Conservation (phyloP, 2,797 vertebrate genomes). For the Chelonia mydas region DNA sequence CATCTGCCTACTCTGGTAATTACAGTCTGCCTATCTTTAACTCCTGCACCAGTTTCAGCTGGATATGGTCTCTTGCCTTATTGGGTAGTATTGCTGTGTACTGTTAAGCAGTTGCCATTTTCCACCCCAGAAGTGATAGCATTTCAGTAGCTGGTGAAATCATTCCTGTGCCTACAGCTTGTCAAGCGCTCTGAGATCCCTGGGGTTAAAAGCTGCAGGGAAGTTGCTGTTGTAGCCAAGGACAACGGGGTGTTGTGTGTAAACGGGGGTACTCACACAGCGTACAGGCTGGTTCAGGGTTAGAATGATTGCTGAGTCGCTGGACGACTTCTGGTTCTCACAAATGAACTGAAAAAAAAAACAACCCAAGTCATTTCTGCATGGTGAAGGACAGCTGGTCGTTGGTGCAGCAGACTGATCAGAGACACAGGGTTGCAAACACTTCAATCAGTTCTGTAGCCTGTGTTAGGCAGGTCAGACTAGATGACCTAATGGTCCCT, state of each 20-base stretch:
- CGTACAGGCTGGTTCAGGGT: conserved; percentile 35
- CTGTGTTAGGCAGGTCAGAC: neutral
- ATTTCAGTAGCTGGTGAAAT: neutral
- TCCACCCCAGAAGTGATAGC: neutral
- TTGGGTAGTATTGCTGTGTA: too few species aligned
- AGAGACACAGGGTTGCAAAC: neutral
- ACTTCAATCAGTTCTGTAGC: neutral
- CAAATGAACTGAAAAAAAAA: conserved; percentile 60
- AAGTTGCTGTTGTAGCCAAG: neutral
- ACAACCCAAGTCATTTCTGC: neutral
- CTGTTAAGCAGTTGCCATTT: neutral
- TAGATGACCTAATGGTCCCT: neutral
- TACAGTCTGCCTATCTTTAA: neutral
- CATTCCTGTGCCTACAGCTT: neutral
- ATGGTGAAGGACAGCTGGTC: neutral
- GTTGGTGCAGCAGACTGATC: accelerated
- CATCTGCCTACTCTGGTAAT: neutral
- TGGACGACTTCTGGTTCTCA: accelerated
- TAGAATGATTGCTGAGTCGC: neutral
- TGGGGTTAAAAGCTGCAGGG: neutral
- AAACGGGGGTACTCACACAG: conserved; percentile 65
- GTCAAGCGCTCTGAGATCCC: neutral
- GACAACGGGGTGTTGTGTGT: neutral
- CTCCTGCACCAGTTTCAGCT: neutral
- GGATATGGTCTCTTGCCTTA: neutral